A percentile compares a stretch with the other conserved stretches of the same genome.
phyloP scores from a whole-genome alignment of 2,113 vertebrate species.

The Proterorhinus semilunaris region DNA sequence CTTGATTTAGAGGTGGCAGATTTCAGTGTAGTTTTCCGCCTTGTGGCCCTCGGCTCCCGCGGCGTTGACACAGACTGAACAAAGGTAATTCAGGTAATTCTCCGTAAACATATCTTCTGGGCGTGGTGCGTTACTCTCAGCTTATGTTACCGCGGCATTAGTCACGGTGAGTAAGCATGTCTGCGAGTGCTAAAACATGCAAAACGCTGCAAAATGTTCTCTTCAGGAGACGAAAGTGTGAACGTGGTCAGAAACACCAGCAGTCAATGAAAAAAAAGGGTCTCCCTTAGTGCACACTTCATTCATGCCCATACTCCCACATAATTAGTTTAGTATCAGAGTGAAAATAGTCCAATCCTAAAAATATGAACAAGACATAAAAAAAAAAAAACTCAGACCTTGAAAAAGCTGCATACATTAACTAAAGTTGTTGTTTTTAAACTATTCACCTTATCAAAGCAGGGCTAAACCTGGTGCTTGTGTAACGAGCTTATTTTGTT shows the following conservation, averaged over 20 bases:
- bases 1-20: background rate
- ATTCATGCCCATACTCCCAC: background rate
- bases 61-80: background rate
- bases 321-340: background rate
- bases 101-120: conserved; percentile 10
- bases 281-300: background rate
- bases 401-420: too few relatives aligned
- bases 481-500: too few relatives aligned
- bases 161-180: conserved; percentile 10
- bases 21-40: background rate
- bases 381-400: too few relatives aligned
- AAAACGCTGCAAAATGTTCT: background rate
- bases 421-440: too few relatives aligned
- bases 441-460: too few relatives aligned
- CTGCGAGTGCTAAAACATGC: conserved; percentile 3
- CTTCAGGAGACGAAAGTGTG: conserved; percentile 3
- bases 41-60: background rate
- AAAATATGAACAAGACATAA: background rate
- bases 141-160: conserved; percentile 10
- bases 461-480: too few relatives aligned
- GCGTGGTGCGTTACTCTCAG: conserved; percentile 5
- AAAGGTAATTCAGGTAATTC: conserved; percentile 1
- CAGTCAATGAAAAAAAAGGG: background rate
- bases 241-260: conserved; percentile 1
- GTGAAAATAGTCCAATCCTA: background rate